phyloP scores from a whole-genome alignment of 2,113 vertebrate species.

The Illadopsis cleaveri region DNA sequence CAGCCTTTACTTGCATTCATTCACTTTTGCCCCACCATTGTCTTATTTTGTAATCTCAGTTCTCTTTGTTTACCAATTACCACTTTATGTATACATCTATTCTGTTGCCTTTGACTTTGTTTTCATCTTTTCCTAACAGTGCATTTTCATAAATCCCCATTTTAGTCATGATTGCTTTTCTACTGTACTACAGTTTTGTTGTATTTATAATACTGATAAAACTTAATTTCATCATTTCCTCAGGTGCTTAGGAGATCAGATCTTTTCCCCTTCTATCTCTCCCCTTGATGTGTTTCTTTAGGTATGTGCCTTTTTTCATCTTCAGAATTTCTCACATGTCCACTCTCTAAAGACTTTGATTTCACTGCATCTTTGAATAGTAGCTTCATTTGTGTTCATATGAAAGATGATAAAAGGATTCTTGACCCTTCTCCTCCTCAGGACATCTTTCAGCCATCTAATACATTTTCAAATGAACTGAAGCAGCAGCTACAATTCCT shows the following conservation, averaged over 20 bases:
- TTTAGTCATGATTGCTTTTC: neutral
- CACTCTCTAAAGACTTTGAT: neutral
- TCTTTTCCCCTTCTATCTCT: neutral
- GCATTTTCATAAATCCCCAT: neutral
- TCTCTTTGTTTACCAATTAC: neutral
- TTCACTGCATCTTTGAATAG: neutral
- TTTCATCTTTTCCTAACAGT: neutral
- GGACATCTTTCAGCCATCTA: neutral
- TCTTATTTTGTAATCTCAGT: neutral
- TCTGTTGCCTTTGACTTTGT: neutral
- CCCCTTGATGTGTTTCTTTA: neutral
- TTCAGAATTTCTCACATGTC: neutral
- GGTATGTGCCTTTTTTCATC: neutral
- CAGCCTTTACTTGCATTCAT: neutral
- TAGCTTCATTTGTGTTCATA: neutral
- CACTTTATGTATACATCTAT: neutral
- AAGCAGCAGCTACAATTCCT: neutral
- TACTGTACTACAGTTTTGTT: neutral
- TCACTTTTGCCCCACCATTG: neutral
- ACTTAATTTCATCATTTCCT: neutral
- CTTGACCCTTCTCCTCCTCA: neutral
- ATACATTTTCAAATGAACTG: neutral
- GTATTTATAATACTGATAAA: neutral
- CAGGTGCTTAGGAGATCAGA: neutral
- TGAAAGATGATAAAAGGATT: neutral